phyloP scores from a whole-genome alignment of 2,113 vertebrate genomes.

The Tachysurus vachellii region DNA sequence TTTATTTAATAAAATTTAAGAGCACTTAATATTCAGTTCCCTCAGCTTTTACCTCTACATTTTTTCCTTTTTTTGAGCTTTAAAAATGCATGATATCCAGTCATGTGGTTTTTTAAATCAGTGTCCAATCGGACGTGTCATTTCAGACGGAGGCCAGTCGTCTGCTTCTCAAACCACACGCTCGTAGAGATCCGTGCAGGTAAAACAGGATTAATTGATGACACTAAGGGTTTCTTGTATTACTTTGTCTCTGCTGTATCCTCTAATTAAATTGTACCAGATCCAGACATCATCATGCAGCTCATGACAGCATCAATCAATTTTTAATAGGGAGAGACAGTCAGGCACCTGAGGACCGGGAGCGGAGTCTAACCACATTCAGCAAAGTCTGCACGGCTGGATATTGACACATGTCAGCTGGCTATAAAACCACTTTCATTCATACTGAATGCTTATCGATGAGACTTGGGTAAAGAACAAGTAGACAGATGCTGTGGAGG shows the following conservation, averaged over 20 bases:
- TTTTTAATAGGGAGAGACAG: neutral
- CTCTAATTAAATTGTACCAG: constrained; percentile 12
- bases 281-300: neutral
- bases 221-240: neutral
- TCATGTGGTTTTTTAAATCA: neutral
- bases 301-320: constrained; percentile 29
- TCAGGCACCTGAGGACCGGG: neutral
- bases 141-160: neutral
- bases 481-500: neutral
- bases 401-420: constrained; percentile 3
- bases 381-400: constrained; percentile 4
- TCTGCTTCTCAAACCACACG: neutral
- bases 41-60: neutral
- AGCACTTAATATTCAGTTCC: neutral
- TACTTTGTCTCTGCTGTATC: neutral
- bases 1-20: neutral
- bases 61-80: neutral
- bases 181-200: neutral
- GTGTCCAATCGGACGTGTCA: neutral
- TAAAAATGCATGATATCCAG: neutral
- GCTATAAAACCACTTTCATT: neutral
- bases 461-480: neutral
- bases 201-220: neutral
- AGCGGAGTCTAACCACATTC: neutral
- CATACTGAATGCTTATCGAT: neutral